Evolutionary conservation across 1,140 invertebrate species (phyloP).

Genomic region (Bombus haemorrhoidalis): DNA sequence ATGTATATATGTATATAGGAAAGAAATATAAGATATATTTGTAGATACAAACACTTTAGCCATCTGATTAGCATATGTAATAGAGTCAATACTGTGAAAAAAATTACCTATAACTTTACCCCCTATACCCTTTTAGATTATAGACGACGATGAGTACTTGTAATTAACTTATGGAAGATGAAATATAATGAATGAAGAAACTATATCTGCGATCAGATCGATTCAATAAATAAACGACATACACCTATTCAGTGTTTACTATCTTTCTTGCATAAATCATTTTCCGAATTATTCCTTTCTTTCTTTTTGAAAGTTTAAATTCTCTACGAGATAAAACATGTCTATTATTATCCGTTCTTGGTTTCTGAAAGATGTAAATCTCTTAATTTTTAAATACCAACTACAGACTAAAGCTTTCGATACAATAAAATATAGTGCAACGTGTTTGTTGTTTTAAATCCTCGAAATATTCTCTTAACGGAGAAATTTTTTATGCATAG

Average conservation of each 20-base stretch:
- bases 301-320: neutral
- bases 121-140: slow-evolving; percentile 66
- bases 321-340: too few relatives aligned
- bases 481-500: neutral
- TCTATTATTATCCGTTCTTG: neutral
- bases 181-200: slow-evolving; percentile 73
- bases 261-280: neutral
- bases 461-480: neutral
- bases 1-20: slow-evolving; percentile 69
- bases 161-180: slow-evolving; percentile 75
- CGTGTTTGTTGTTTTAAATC: neutral
- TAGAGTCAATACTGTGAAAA: slow-evolving; percentile 80
- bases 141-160: slow-evolving; percentile 71
- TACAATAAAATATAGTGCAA: neutral
- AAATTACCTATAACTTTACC: slow-evolving; percentile 73
- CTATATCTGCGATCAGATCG: slow-evolving; percentile 72
- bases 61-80: slow-evolving; percentile 74
- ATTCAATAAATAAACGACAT: slow-evolving; percentile 76
- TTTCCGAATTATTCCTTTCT: neutral
- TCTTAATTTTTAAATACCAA: neutral
- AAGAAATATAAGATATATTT: slow-evolving; percentile 76
- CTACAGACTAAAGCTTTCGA: neutral
- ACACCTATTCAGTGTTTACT: slow-evolving; percentile 19
- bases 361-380: neutral
- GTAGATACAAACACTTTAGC: slow-evolving; percentile 79